Evolutionary conservation across 2,888 invertebrate genomes (phyloP).

Genomic region (Apeira syringaria): DNA sequence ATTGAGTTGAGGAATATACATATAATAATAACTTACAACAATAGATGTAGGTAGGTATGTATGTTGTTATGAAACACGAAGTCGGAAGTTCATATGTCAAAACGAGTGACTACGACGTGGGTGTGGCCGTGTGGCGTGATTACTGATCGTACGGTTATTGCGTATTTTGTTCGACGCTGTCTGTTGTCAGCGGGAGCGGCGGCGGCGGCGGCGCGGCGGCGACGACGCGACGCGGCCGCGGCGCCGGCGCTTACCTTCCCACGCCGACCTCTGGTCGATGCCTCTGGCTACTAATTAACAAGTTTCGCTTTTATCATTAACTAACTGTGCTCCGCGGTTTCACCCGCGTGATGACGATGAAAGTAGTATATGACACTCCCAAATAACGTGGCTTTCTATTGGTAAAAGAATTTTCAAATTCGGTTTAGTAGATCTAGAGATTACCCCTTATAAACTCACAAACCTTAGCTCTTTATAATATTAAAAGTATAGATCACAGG

Average conservation of each 20-base stretch:
- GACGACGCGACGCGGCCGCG: slow-evolving; percentile 34
- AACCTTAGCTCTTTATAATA: too few species aligned
- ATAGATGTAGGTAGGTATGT: slow-evolving; percentile 37
- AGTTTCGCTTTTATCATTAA: slow-evolving; percentile 49
- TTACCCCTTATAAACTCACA: too few species aligned
- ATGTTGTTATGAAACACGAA: slow-evolving; percentile 38
- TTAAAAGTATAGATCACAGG: too few species aligned
- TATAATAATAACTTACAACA: too few species aligned
- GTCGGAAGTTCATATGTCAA: slow-evolving; percentile 60
- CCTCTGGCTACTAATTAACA: slow-evolving; percentile 55
- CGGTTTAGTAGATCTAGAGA: too few species aligned
- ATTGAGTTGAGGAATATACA: too few species aligned
- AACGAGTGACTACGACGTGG: slow-evolving; percentile 53
- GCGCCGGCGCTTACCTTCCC: slow-evolving; percentile 39
- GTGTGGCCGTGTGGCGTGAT: slow-evolving; percentile 64
- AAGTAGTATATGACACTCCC: too few species aligned
- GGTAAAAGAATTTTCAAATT: too few species aligned
- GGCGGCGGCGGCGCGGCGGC: slow-evolving; percentile 25
- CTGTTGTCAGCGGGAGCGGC: slow-evolving; percentile 40
- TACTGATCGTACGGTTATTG: slow-evolving; percentile 60
- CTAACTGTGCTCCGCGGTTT: too few species aligned
- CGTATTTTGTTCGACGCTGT: slow-evolving; percentile 49
- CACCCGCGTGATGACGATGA: too few species aligned
- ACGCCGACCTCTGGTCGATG: slow-evolving; percentile 46
- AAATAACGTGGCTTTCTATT: too few species aligned